Evolutionary conservation across 2,113 vertebrate species (phyloP).

Genomic region (Zosterops lateralis): DNA sequence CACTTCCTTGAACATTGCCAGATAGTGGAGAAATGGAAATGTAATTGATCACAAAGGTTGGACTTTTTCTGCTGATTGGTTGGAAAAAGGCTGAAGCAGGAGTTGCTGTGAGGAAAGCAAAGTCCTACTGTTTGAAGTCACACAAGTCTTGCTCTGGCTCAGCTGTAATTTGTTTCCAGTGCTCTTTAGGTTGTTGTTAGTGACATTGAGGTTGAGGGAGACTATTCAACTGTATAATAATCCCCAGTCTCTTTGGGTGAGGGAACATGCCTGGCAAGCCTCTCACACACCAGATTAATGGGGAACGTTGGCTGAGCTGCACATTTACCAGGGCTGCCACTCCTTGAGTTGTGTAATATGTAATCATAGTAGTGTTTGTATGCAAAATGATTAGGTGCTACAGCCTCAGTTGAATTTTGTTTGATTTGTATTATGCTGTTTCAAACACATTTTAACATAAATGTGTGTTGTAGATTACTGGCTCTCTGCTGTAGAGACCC

Average conservation of each 20-base stretch:
- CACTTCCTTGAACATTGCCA: slow-evolving; percentile 62
- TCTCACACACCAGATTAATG: neutral
- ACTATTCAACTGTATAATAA: neutral
- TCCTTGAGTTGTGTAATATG: neutral
- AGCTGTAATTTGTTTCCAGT: slow-evolving; percentile 41
- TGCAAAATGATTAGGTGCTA: neutral
- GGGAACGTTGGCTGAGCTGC: neutral
- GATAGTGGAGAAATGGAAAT: slow-evolving; percentile 49
- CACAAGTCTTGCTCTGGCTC: slow-evolving; percentile 57
- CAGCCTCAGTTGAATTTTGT: neutral
- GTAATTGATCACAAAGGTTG: neutral
- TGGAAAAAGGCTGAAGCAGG: slow-evolving; percentile 55
- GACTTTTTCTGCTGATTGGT: neutral
- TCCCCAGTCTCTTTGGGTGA: neutral
- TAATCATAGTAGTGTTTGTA: neutral
- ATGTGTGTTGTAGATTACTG: neutral
- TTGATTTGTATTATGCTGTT: neutral
- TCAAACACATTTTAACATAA: neutral
- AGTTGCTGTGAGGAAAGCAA: slow-evolving; percentile 68
- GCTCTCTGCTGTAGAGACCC: neutral
- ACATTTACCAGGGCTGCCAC: neutral
- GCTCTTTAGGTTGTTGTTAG: slow-evolving; percentile 38
- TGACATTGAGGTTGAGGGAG: slow-evolving; percentile 24
- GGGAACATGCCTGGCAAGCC: neutral
- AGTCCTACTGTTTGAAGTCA: slow-evolving; percentile 69